A percentile compares a stretch with the other conserved stretches of the same genome.
These are phyloP conservation scores for Trachymyrmex cornetzi DNA, from an alignment of 1,140 invertebrate species.

Conservation along the genomic window DNA sequence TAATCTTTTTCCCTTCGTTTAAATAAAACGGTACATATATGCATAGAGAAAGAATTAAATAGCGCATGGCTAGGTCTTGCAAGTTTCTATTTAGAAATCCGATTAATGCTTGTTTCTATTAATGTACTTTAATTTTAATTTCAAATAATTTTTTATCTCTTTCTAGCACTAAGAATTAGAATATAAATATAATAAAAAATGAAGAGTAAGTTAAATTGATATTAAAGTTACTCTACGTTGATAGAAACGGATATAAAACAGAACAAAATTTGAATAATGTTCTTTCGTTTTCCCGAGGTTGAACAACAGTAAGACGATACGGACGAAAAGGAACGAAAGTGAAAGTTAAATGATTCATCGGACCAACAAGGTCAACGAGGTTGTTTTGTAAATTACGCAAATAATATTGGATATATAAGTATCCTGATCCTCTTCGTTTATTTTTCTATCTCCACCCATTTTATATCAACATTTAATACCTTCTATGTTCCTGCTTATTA, in stretches of 20 bases:
- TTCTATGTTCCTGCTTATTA: neutral
- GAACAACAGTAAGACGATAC: neutral
- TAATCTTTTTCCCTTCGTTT: neutral
- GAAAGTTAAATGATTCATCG: constrained; percentile 47
- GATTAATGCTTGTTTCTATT: neutral
- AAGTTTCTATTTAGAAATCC: neutral
- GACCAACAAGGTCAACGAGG: constrained; percentile 24
- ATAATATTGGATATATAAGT: neutral
- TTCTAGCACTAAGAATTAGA: too few species aligned
- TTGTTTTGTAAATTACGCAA: constrained; percentile 27
- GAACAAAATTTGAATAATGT: neutral
- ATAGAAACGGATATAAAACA: too few species aligned
- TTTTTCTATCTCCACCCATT: neutral
- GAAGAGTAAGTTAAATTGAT: too few species aligned
- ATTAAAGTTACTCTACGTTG: too few species aligned
- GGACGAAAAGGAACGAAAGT: constrained; percentile 33
- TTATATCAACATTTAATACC: neutral
- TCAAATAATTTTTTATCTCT: too few species aligned
- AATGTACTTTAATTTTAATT: too few species aligned
- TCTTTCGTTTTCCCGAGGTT: neutral
- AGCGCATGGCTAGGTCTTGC: neutral
- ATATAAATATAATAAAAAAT: too few species aligned
- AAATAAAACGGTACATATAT: neutral
- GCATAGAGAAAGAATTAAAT: neutral
- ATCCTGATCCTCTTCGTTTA: neutral